Evolutionary conservation across 2,797 vertebrate genomes (phyloP), one percentile per base, ranked within the genome.

Genomic region (Myotis vivesi): DNA sequence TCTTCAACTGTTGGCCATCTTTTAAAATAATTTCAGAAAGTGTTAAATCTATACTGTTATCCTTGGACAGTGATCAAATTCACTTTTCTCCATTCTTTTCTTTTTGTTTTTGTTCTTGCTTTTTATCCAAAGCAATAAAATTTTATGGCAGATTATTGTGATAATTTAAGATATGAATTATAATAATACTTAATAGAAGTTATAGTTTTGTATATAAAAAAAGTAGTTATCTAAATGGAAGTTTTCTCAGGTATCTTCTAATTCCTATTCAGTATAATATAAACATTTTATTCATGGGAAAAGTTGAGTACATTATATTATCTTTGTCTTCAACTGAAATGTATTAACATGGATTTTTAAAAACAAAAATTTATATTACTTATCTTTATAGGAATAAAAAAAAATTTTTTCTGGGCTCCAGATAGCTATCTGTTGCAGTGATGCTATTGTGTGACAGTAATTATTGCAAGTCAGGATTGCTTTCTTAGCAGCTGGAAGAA

Each of bases 401-500:
- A 77, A 87, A 71, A 84, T 85, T 2, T 64, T 33, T 94, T 84
- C 49, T 80, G 23, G 53, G 13, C 7, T 19, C 77, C 33, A 49
- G 53, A 57, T 33, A 87, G 51, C 16, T 86, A n/a, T 92, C 6
- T 64, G 15, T 82, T 73, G n/a, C 69, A 51, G 30, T 91, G 46
- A 57, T 92, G 41, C n/a, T 72, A 41, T 66, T 76, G 41, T 91
- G 25, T 93, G 92, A 38, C 13, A 73, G 38, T 92, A 76, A 87
- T 93, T 95, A 87, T 44, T 71, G 1, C 75, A 94, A 94, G n/a
- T 94, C 28, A 79, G 15, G 16, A 76, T 89, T 95, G 81, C 64
- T 92, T 76, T 86, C 79, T 81, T 57, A 62, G 33, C 72, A 86
- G 57, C 92, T 96, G 95, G 59, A 57, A 77, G 33, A 90, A 92